phyloP scores from a whole-genome alignment of 37 sponge, comb jelly and placozoan genomes.

The Amphimedon queenslandica region DNA sequence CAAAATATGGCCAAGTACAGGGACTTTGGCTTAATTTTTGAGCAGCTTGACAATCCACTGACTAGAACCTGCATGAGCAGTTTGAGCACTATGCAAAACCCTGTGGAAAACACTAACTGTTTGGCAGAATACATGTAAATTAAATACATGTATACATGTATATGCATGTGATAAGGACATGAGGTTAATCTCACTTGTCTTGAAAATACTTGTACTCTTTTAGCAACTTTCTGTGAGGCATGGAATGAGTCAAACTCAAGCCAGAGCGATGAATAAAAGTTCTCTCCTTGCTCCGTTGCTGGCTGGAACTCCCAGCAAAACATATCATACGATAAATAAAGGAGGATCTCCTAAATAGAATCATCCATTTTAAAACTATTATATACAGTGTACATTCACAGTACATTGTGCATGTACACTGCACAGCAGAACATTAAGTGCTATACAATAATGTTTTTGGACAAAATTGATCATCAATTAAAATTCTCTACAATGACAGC shows the following conservation, averaged over 20 bases:
- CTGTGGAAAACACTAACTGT: too few relatives aligned
- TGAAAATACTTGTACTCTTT: conserved; percentile 65
- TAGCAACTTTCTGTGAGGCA: conserved; percentile 30
- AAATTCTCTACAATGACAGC: too few relatives aligned
- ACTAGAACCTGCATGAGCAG: too few relatives aligned
- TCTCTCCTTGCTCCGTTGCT: conserved; percentile 61
- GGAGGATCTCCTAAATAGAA: conserved; percentile 41
- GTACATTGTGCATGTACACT: neutral
- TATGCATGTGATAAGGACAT: too few relatives aligned
- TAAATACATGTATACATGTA: too few relatives aligned
- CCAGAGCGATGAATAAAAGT: conserved; percentile 63
- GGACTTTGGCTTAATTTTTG: too few relatives aligned
- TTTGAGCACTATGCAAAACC: too few relatives aligned
- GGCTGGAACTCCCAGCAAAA: conserved; percentile 67
- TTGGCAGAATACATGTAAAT: neutral
- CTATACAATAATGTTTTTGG: too few relatives aligned
- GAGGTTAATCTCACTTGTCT: conserved; percentile 28
- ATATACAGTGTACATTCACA: neutral
- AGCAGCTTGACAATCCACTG: too few relatives aligned
- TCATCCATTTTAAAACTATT: neutral
- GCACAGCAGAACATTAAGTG: too few relatives aligned
- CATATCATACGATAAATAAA: conserved; percentile 70
- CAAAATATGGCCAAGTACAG: too few relatives aligned
- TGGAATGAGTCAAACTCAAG: conserved; percentile 72
- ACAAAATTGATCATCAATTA: too few relatives aligned